Conservation (phyloP, 2,113 vertebrate species). For the Nibea albiflora region DNA sequence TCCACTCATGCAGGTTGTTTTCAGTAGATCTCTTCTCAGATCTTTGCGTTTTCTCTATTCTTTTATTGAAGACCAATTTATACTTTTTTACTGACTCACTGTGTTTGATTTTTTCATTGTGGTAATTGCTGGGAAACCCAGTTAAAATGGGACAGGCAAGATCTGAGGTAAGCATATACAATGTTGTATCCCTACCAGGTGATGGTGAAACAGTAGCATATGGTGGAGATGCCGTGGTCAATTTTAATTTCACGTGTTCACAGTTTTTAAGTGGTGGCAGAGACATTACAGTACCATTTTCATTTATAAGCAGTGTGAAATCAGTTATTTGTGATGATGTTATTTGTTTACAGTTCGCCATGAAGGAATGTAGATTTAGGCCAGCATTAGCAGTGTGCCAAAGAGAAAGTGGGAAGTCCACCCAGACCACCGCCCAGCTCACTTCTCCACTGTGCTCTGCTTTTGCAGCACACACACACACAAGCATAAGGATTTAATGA, state of each 20-base stretch:
- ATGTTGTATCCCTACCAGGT: not conserved
- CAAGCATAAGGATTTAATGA: not conserved
- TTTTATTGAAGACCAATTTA: not conserved
- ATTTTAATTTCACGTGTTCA: not conserved
- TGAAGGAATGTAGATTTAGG: not conserved
- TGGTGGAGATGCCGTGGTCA: not conserved
- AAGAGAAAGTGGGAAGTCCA: too few relatives aligned
- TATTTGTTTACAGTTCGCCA: not conserved
- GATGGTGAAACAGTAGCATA: not conserved
- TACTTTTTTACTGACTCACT: not conserved
- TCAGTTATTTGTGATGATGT: not conserved
- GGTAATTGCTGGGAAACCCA: not conserved
- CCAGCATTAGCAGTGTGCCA: not conserved
- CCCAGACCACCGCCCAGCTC: too few relatives aligned
- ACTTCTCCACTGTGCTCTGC: too few relatives aligned
- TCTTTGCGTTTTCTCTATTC: too few relatives aligned
- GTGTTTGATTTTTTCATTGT: not conserved
- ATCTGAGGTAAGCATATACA: not conserved
- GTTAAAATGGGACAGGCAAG: not conserved
- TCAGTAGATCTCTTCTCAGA: too few relatives aligned
- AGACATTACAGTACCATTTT: too few relatives aligned
- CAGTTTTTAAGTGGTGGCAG: too few relatives aligned
- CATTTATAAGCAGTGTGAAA: too few relatives aligned
- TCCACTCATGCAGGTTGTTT: not conserved
- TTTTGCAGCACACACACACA: too few relatives aligned